Conservation (phyloP, 2,888 invertebrate species). For the Pollenia griseotomentosa region DNA sequence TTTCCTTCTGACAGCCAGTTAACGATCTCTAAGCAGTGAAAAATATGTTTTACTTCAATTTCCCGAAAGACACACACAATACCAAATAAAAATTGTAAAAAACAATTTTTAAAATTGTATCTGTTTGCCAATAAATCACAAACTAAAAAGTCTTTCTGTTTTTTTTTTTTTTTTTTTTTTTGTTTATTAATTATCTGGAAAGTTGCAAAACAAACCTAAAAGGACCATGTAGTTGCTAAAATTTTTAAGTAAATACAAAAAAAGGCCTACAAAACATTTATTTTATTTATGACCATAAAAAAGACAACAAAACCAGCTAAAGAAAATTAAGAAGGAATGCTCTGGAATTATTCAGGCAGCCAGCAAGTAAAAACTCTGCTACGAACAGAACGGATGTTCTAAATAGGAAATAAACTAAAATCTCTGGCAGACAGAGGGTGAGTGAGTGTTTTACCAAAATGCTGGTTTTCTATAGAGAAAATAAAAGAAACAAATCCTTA, state of each 20-base stretch:
- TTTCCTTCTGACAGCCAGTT: conserved; percentile 38
- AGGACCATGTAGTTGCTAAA: conserved; percentile 22
- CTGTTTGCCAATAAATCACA: conserved; percentile 68
- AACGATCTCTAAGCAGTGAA: conserved; percentile 19
- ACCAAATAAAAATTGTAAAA: neutral
- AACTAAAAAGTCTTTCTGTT: conserved; percentile 46
- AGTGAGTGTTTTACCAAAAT: conserved; percentile 1
- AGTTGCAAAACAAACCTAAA: conserved; percentile 52
- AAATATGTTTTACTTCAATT: conserved; percentile 40
- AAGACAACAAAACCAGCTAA: neutral
- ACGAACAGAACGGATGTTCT: conserved; percentile 49
- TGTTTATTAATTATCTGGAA: conserved; percentile 67
- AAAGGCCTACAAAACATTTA: conserved; percentile 21
- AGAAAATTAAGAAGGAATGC: conserved; percentile 27
- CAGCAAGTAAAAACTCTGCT: conserved; percentile 3
- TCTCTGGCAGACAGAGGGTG: neutral
- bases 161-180: neutral
- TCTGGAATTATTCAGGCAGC: neutral
- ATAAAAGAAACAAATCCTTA: conserved; percentile 36
- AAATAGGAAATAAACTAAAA: conserved; percentile 54
- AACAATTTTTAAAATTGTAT: conserved; percentile 32
- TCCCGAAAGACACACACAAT: conserved; percentile 2
- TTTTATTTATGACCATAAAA: conserved; percentile 6
- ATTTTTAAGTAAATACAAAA: conserved; percentile 47
- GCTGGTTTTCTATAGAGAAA: conserved; percentile 1